Base-by-base conservation (phyloP, 2,797 vertebrate species). In the Kryptolebias ocellatus region DNA sequence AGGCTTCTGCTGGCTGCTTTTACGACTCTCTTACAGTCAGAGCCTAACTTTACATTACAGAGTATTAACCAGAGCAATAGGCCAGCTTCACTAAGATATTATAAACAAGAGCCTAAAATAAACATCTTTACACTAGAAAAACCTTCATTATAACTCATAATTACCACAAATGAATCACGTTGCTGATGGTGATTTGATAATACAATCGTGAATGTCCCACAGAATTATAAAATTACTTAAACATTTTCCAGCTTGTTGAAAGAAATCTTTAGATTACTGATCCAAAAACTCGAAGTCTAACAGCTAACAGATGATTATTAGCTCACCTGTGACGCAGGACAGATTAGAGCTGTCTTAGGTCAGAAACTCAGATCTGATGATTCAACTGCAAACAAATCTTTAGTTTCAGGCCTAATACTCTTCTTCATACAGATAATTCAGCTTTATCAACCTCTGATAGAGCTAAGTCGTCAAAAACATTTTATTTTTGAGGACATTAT, bases 11-110 rank as follows among this genome's bases (percentile, higher is more conserved):
- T 54, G 76, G 90, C 84, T 97, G 96, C 1, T 83, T 91, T 27
- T 95, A 96, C 14, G 96, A 98, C 79, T 90, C 89, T 14, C 89
- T 98, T 47, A 94, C 93, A 95, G 96, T 98, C 82, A 88, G 86
- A 73, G 27, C 28, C 12, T 59, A 28, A 59, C 57, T 66, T 5
- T 18, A 58, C 39, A 63, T 10, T 18, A 24, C 24, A 10, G 4
- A 44, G 9, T 24, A 52, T 47, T 60, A 60, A n/a, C 24, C 15
- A 29, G 67, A 68, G 64, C 6, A 55, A 64, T n/a, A 60, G 1
- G 64, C 4, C 15, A 54, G n/a, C 9, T 10, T 39, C 18, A 52
- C 12, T 68, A 17, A 7, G 39, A 28, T 28, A 37, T 50, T 63
- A 61, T 3, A 61, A 10, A 46, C 34, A 2, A 15, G 37, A 3